Base-by-base conservation (phyloP, 2,888 invertebrate species). In the Oxytorus armatus region DNA sequence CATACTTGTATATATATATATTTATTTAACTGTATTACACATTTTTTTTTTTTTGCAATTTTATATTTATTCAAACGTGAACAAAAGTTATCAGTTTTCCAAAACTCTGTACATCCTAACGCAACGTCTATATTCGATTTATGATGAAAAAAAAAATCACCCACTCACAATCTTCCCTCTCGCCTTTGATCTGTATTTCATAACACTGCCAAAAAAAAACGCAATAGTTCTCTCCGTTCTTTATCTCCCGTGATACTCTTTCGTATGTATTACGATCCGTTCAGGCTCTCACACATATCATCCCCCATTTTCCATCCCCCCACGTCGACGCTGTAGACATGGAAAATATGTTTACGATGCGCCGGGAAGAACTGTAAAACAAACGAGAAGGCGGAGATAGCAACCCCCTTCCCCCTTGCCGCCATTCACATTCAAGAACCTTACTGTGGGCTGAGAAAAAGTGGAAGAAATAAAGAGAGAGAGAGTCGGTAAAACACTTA, bases 381-480 rank as follows among this genome's bases (percentile, higher is more conserved):
- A 69, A 76, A 76, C 76, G 76, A 25, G 39, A 61, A 49, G 42
- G 61, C 51, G 42, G 42, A 61, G 39, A 25, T n/a, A n/a, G n/a
- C n/a, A n/a, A n/a, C n/a, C n/a, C n/a, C n/a, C n/a, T n/a, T n/a
- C n/a, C n/a, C n/a, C n/a, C n/a, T n/a, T n/a, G n/a, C n/a, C n/a
- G n/a, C n/a, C n/a, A n/a, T n/a, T n/a, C n/a, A n/a, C n/a, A n/a
- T 29, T 33, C 25, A 21, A 14, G 1, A 21, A 23, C 23, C 39
- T 59, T 21, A 21, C 21, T 18, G 39, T 59, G 11, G 11, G n/a
- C 39, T 8, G 11, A 59, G 39, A 53, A 16, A 59, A 59, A 39
- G 21, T 1, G 14, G 18, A 14, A 59, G 0, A 16, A 21, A 39
- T 11, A 21, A 18, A 55, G 16, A 29, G 5, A 21, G 59, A 23